Evolutionary conservation across 2,888 invertebrate species (phyloP).

Genomic region (Polymixis flavicincta): DNA sequence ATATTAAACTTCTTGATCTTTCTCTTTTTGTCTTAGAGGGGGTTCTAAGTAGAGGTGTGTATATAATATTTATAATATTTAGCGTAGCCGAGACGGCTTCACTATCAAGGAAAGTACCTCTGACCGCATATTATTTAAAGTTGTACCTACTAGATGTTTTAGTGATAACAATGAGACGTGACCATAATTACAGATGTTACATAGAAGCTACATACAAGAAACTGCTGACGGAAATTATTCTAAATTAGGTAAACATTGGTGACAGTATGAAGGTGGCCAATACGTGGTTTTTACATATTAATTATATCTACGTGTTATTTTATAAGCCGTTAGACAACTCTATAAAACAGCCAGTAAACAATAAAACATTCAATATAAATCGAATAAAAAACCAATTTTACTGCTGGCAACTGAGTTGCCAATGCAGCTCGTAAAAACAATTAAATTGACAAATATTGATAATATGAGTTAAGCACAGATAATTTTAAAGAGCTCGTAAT

Average conservation of each 20-base stretch:
- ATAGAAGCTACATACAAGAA: neutral
- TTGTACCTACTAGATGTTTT: neutral
- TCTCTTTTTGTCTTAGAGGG: neutral
- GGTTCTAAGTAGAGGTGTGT: neutral
- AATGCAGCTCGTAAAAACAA: constrained; percentile 49
- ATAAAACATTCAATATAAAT: constrained; percentile 31
- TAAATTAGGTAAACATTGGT: constrained; percentile 9
- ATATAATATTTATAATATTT: neutral
- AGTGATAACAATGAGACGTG: neutral
- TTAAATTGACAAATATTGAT: constrained; percentile 49
- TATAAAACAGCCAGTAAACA: constrained; percentile 26
- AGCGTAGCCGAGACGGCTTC: neutral
- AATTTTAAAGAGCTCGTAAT: constrained; percentile 37
- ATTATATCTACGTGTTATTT: constrained; percentile 10
- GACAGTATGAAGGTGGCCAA: neutral
- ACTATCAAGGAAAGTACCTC: neutral
- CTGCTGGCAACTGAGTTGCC: constrained; percentile 28
- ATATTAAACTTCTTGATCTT: neutral
- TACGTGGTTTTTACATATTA: constrained; percentile 4
- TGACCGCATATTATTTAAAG: neutral
- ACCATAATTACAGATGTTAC: neutral
- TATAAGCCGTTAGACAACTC: constrained; percentile 20
- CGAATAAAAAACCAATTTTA: constrained; percentile 29
- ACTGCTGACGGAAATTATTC: neutral
- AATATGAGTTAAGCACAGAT: constrained; percentile 27